Conservation (phyloP, 2,113 vertebrate species). For the Pseudonaja textilis region DNA sequence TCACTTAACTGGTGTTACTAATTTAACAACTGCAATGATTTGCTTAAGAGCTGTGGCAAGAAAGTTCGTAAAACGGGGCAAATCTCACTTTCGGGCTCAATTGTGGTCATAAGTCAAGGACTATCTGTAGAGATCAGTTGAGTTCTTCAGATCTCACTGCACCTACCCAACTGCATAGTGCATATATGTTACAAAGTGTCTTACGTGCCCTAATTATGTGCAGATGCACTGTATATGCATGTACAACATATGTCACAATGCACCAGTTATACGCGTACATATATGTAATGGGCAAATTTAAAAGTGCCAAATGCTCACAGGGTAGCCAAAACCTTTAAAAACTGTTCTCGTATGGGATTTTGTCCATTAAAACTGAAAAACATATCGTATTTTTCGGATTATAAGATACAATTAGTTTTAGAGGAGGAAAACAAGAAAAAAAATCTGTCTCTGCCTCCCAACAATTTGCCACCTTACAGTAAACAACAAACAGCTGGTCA, state of each 20-base stretch:
- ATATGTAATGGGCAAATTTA: neutral
- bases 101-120: neutral
- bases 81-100: neutral
- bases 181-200: neutral
- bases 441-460: too few species aligned
- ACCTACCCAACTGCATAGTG: neutral
- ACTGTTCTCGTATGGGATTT: neutral
- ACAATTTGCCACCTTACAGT: too few species aligned
- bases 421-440: too few species aligned
- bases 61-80: neutral
- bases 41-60: neutral
- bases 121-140: neutral
- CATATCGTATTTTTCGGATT: neutral
- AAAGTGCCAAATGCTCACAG: neutral
- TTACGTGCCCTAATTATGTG: neutral
- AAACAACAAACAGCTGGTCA: too few species aligned
- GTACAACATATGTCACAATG: neutral
- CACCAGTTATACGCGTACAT: neutral
- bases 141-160: neutral
- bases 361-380: neutral
- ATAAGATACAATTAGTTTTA: too few species aligned
- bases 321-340: neutral
- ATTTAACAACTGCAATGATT: neutral
- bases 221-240: neutral
- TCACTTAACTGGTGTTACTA: neutral